phyloP scores from a whole-genome alignment of 64 coral and sea anemone species.

The Porites australiensis region DNA sequence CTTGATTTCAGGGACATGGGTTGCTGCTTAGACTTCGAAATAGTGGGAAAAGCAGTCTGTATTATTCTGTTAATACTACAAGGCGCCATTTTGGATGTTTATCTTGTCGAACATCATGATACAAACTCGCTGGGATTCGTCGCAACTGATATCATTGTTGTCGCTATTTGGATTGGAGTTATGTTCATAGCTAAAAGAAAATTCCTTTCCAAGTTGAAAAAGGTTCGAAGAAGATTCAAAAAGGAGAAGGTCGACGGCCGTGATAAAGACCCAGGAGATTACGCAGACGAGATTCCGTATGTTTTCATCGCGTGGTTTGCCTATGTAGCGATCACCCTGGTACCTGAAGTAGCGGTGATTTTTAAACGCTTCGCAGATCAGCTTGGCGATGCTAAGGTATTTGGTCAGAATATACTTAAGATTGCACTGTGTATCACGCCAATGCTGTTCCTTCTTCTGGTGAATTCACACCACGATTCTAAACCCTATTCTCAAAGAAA shows the following conservation, averaged over 20 bases:
- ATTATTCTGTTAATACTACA: slow-evolving; percentile 75
- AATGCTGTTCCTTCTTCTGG: slow-evolving; percentile 79
- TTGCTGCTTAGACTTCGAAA: slow-evolving; percentile 70
- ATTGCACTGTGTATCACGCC: slow-evolving; percentile 87
- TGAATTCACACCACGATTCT: slow-evolving; percentile 88
- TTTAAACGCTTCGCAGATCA: slow-evolving; percentile 91
- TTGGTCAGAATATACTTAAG: slow-evolving; percentile 91
- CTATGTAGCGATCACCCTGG: slow-evolving; percentile 82
- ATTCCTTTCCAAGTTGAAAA: slow-evolving; percentile 22
- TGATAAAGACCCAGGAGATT: not conserved
- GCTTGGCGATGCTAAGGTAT: slow-evolving; percentile 81
- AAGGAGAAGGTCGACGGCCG: slow-evolving; percentile 53
- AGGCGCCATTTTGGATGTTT: slow-evolving; percentile 81
- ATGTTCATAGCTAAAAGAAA: slow-evolving; percentile 75
- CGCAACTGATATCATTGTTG: slow-evolving; percentile 77
- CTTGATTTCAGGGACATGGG: not conserved
- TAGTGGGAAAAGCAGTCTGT: slow-evolving; percentile 67
- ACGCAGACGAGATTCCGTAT: slow-evolving; percentile 85
- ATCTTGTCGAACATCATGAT: slow-evolving; percentile 51
- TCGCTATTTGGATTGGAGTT: slow-evolving; percentile 61
- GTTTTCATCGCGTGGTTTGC: slow-evolving; percentile 93
- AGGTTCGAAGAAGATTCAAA: not conserved
- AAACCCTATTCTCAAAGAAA: slow-evolving; percentile 63
- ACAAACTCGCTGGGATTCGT: slow-evolving; percentile 77
- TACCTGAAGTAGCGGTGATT: slow-evolving; percentile 85